These are phyloP conservation scores for Falco berigora DNA, from an alignment of 2,797 vertebrate genomes.

Conservation along the genomic window DNA sequence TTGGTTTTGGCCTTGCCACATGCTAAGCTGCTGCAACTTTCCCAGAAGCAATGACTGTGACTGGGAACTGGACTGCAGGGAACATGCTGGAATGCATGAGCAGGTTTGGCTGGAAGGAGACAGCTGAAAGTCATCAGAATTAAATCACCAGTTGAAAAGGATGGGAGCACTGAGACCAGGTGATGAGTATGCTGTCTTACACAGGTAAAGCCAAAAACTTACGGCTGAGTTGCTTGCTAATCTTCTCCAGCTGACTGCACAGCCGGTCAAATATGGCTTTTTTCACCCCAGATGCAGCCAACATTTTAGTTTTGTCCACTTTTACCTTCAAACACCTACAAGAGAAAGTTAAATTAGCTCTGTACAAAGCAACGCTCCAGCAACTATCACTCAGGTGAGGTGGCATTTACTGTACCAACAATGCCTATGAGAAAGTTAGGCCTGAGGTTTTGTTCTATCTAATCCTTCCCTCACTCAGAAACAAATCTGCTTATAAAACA, in stretches of 20 bases:
- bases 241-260: slow-evolving; percentile 77
- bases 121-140: neutral
- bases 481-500: neutral
- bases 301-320: slow-evolving; percentile 82
- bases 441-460: neutral
- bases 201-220: slow-evolving; percentile 49
- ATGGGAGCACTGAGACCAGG: neutral
- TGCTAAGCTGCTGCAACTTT: neutral
- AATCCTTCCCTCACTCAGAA: neutral
- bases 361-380: neutral
- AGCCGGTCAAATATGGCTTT: slow-evolving; percentile 82
- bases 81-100: neutral
- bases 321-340: slow-evolving; percentile 82
- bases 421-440: neutral
- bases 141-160: neutral
- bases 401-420: neutral
- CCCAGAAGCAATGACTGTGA: neutral
- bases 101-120: neutral
- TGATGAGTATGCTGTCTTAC: neutral
- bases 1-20: neutral
- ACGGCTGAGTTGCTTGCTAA: slow-evolving; percentile 75
- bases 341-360: neutral
- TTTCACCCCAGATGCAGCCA: slow-evolving; percentile 77
- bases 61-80: neutral
- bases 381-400: neutral